A percentile compares a stretch with the other conserved stretches of the same genome.
phyloP scores from a whole-genome alignment of 1,140 invertebrate genomes.

The Dendroctonus valens region DNA sequence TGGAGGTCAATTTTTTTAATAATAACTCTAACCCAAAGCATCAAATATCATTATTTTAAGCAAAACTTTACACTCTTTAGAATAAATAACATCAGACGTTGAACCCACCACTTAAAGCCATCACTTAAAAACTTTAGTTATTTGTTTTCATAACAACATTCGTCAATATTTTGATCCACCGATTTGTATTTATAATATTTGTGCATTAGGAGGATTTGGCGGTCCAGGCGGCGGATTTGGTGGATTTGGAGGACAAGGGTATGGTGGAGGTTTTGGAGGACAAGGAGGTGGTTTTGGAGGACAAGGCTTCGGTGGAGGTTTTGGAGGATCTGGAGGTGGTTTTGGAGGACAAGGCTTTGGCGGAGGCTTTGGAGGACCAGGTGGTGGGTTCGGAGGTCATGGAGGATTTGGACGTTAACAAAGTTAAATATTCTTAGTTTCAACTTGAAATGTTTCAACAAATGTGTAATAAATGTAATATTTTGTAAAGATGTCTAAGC shows the following conservation, averaged over 20 bases:
- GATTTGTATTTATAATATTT: too few species aligned
- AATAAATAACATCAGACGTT: too few species aligned
- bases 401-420: conserved; percentile 2
- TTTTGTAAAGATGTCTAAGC: neutral
- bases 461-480: neutral
- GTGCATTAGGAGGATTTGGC: neutral
- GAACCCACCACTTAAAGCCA: too few species aligned
- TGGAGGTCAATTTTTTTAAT: neutral
- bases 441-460: too few species aligned
- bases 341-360: conserved; percentile 8
- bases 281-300: conserved; percentile 3
- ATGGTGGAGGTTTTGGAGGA: conserved; percentile 3
- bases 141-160: too few species aligned
- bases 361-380: neutral
- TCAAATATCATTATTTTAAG: too few species aligned
- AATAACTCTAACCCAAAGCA: too few species aligned
- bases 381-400: conserved; percentile 5
- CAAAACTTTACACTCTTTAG: too few species aligned
- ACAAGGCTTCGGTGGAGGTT: neutral
- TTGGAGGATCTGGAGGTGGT: neutral
- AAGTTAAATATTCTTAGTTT: too few species aligned
- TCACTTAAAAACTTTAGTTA: too few species aligned
- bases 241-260: conserved; percentile 1
- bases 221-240: conserved; percentile 2
- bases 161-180: too few species aligned